These are phyloP conservation scores for Cetonia aurata DNA, from an alignment of 2,888 invertebrate genomes.

Conservation along the genomic window DNA sequence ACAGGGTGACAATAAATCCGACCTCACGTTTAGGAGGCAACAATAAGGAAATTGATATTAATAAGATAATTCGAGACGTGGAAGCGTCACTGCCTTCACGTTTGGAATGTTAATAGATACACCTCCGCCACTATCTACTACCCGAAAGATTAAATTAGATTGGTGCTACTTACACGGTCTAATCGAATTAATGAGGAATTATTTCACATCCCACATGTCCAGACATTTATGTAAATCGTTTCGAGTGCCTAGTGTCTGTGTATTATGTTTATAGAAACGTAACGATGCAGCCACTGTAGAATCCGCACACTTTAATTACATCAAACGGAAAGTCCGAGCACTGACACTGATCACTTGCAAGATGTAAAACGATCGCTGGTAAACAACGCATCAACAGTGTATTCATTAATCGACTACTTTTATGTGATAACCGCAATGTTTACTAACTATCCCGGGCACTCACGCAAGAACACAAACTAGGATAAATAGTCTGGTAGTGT, in stretches of 20 bases:
- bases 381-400: constrained; percentile 25
- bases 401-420: constrained; percentile 36
- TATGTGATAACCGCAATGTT: constrained; percentile 40
- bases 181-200: constrained; percentile 56
- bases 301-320: constrained; percentile 36
- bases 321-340: constrained; percentile 41
- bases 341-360: constrained; percentile 45
- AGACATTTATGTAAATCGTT: constrained; percentile 53
- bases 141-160: constrained; percentile 44
- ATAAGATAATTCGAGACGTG: constrained; percentile 60
- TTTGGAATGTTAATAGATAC: constrained; percentile 52
- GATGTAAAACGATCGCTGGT: constrained; percentile 29
- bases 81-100: constrained; percentile 45
- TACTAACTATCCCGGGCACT: constrained; percentile 43
- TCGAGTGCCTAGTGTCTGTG: constrained; percentile 9
- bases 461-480: constrained; percentile 42
- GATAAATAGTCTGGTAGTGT: constrained; percentile 34
- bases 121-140: constrained; percentile 49
- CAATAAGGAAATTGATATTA: constrained; percentile 63
- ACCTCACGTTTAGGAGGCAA: constrained; percentile 58
- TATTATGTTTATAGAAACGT: constrained; percentile 34
- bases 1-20: constrained; percentile 59
- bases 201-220: constrained; percentile 50
- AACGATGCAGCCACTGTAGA: constrained; percentile 28
- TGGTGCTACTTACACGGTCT: constrained; percentile 57